Conservation (phyloP, 2,888 invertebrate genomes). For the Vannuccia rotundouncinata region DNA sequence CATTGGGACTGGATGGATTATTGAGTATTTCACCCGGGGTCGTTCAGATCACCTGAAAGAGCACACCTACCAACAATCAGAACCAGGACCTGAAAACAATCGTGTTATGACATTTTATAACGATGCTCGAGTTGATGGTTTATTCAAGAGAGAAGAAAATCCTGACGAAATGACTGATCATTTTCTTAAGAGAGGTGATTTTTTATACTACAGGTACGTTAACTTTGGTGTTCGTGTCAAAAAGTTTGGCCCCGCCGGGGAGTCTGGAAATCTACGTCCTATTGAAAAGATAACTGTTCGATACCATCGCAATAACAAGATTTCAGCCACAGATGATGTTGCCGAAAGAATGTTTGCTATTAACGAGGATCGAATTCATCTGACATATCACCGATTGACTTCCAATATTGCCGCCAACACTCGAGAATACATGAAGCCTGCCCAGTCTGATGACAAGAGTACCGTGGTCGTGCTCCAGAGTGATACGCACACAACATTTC, state of each 20-base stretch:
- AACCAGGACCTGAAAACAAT: slow-evolving; percentile 56
- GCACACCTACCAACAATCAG: slow-evolving; percentile 51
- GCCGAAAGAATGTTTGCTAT: slow-evolving; percentile 51
- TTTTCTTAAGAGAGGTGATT: slow-evolving; percentile 52
- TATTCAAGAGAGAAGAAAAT: slow-evolving; percentile 58
- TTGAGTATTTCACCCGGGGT: slow-evolving; percentile 52
- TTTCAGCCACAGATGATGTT: slow-evolving; percentile 52
- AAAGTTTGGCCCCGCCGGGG: slow-evolving; percentile 54
- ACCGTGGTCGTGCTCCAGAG: slow-evolving; percentile 30
- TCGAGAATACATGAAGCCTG: slow-evolving; percentile 42
- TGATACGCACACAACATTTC: slow-evolving; percentile 39
- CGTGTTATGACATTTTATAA: slow-evolving; percentile 62
- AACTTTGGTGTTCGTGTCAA: slow-evolving; percentile 52
- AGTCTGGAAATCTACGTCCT: slow-evolving; percentile 40
- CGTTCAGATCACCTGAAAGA: slow-evolving; percentile 53
- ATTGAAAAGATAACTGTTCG: slow-evolving; percentile 53
- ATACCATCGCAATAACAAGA: slow-evolving; percentile 48
- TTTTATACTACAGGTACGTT: slow-evolving; percentile 51
- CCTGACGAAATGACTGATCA: slow-evolving; percentile 54
- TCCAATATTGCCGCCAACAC: slow-evolving; percentile 53
- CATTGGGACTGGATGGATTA: slow-evolving; percentile 51
- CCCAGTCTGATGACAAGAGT: slow-evolving; percentile 49
- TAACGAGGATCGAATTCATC: slow-evolving; percentile 52
- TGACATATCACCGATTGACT: slow-evolving; percentile 55
- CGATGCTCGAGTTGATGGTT: slow-evolving; percentile 66